phyloP scores from a whole-genome alignment of 1,140 invertebrate genomes.

The Neodiprion fabricii region DNA sequence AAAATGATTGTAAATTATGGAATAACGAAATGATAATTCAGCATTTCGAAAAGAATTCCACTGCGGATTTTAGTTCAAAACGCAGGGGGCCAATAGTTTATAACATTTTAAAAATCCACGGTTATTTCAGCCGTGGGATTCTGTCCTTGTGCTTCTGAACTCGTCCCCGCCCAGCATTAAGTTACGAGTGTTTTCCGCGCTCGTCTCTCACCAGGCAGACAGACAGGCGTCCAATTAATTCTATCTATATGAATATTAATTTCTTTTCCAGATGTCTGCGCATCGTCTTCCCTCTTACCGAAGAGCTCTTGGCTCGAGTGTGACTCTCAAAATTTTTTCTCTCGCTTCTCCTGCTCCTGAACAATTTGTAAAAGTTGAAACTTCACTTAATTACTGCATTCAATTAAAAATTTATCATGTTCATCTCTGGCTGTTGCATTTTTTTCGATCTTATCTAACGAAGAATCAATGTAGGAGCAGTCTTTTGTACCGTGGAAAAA shows the following conservation, averaged over 20 bases:
- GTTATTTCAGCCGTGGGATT: neutral
- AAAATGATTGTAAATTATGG: too few relatives aligned
- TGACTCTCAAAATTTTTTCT: too few relatives aligned
- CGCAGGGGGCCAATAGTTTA: neutral
- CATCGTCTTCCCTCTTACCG: neutral
- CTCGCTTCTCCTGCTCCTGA: neutral
- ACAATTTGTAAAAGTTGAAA: neutral
- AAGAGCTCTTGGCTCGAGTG: neutral
- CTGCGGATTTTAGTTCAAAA: neutral
- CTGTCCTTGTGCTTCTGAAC: neutral
- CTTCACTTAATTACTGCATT: neutral
- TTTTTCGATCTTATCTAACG: neutral
- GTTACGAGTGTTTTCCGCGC: neutral
- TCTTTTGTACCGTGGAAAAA: too few relatives aligned
- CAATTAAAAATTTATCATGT: neutral
- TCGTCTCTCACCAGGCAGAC: neutral
- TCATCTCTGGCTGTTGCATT: too few relatives aligned
- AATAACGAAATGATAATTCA: neutral
- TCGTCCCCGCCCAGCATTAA: neutral
- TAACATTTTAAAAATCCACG: neutral
- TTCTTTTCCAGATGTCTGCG: neutral
- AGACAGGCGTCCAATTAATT: slow-evolving; percentile 1
- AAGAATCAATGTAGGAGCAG: neutral
- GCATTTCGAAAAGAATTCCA: neutral
- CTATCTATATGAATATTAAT: neutral